phyloP scores from a whole-genome alignment of 1,140 invertebrate genomes.

The Sinonovacula constricta region DNA sequence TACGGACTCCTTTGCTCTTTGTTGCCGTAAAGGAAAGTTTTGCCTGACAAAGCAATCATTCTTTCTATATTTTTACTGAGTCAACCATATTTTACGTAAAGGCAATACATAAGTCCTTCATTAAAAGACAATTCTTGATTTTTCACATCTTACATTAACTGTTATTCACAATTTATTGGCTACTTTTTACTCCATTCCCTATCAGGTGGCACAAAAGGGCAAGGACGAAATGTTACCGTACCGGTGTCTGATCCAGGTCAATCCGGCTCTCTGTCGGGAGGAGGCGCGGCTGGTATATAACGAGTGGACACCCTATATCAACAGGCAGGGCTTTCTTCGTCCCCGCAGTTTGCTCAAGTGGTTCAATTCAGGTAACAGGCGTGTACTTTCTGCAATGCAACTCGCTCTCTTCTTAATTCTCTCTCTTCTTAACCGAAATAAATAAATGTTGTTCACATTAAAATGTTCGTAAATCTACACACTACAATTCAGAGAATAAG shows the following conservation, averaged over 20 bases:
- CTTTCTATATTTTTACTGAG: too few relatives aligned
- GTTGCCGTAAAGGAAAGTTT: too few relatives aligned
- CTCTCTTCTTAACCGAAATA: not conserved
- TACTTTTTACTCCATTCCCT: not conserved
- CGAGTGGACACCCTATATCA: slow-evolving; percentile 29
- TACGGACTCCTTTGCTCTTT: too few relatives aligned
- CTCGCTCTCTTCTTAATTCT: not conserved
- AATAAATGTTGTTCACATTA: not conserved
- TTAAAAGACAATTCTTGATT: too few relatives aligned
- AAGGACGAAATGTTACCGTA: slow-evolving; percentile 35
- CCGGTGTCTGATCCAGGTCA: slow-evolving; percentile 38
- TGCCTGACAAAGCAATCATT: too few relatives aligned
- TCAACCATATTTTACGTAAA: too few relatives aligned
- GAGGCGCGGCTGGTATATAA: slow-evolving; percentile 17
- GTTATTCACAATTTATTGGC: too few relatives aligned
- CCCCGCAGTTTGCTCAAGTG: slow-evolving; percentile 18
- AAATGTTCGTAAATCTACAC: not conserved
- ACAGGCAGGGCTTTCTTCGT: slow-evolving; percentile 12
- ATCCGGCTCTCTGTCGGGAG: slow-evolving; percentile 15
- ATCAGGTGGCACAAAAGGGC: slow-evolving; percentile 23
- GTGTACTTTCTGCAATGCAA: not conserved
- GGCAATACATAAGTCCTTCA: too few relatives aligned
- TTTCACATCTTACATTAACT: too few relatives aligned
- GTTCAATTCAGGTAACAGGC: slow-evolving; percentile 43
- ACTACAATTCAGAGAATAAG: not conserved